phyloP scores from a whole-genome alignment of 2,888 invertebrate species.

The Slavum lentiscoides region DNA sequence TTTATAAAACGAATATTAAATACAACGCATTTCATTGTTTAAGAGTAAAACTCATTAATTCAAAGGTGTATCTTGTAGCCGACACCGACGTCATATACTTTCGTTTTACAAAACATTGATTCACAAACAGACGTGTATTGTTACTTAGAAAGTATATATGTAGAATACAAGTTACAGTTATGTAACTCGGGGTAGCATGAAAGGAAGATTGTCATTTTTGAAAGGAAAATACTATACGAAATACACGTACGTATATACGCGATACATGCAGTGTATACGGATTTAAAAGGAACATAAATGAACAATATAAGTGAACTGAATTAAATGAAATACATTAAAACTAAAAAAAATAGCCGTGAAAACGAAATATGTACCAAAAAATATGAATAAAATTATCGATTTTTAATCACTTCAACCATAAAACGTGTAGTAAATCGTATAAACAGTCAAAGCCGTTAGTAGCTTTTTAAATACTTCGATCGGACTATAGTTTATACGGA shows the following conservation, averaged over 20 bases:
- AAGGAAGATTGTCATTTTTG: conserved; percentile 19
- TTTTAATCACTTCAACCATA: no score
- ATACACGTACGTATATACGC: not conserved
- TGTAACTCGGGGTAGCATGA: not conserved
- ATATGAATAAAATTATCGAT: no score
- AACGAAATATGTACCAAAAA: no score
- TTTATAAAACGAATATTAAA: not conserved
- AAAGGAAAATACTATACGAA: not conserved
- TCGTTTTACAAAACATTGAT: conserved; percentile 26
- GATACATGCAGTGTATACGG: not conserved
- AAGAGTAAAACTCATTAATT: conserved; percentile 1
- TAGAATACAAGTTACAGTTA: no score
- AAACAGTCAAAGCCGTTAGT: no score
- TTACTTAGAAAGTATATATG: not conserved
- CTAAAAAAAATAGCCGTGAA: no score
- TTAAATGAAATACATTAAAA: no score
- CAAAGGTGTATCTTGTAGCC: not conserved
- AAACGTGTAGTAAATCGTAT: no score
- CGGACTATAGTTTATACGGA: no score
- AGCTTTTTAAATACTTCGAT: no score
- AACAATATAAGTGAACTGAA: no score
- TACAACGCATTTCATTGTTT: conserved; percentile 1
- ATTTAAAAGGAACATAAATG: not conserved
- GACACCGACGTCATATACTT: not conserved
- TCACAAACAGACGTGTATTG: conserved; percentile 15